A percentile compares a stretch with the other conserved stretches of the same genome.
Conservation (phyloP, 2,113 vertebrate species). For the Nyctibius bracteatus region DNA sequence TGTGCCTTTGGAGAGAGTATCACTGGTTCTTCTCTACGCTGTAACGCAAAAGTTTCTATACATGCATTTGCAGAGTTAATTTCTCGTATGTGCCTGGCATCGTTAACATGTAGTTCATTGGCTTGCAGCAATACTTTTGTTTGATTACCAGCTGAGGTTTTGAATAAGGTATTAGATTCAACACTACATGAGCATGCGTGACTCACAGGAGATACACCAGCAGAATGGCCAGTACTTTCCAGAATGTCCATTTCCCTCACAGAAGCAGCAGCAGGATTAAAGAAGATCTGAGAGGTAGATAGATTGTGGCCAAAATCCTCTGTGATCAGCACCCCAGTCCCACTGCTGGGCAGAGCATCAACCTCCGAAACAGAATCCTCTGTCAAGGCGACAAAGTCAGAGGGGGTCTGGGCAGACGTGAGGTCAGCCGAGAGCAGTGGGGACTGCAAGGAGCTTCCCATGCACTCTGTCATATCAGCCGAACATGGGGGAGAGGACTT, state of each 20-base stretch:
- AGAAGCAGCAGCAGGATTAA: slow-evolving; percentile 63
- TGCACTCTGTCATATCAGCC: slow-evolving; percentile 78
- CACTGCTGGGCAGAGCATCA: slow-evolving; percentile 79
- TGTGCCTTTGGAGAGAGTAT: slow-evolving; percentile 26
- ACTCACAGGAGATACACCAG: slow-evolving; percentile 46
- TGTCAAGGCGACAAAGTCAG: slow-evolving; percentile 87
- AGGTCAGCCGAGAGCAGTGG: slow-evolving; percentile 89
- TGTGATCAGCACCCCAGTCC: slow-evolving; percentile 60
- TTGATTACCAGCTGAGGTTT: slow-evolving; percentile 55
- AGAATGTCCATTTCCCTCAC: not conserved
- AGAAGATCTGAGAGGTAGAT: slow-evolving; percentile 80
- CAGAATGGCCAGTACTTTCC: slow-evolving; percentile 12
- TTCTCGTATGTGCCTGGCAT: not conserved
- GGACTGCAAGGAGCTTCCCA: slow-evolving; percentile 87
- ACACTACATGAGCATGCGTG: not conserved
- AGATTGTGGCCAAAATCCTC: slow-evolving; percentile 71
- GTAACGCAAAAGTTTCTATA: not conserved
- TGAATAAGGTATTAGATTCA: slow-evolving; percentile 36
- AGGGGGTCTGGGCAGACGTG: slow-evolving; percentile 91
- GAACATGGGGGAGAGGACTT: slow-evolving; percentile 79
- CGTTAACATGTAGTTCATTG: slow-evolving; percentile 3
- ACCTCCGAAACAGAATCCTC: slow-evolving; percentile 92
- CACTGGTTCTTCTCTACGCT: not conserved
- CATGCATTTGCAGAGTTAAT: not conserved
- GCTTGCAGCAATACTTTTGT: slow-evolving; percentile 45